phyloP scores from a whole-genome alignment of 2,113 vertebrate species.

The Motacilla alba region DNA sequence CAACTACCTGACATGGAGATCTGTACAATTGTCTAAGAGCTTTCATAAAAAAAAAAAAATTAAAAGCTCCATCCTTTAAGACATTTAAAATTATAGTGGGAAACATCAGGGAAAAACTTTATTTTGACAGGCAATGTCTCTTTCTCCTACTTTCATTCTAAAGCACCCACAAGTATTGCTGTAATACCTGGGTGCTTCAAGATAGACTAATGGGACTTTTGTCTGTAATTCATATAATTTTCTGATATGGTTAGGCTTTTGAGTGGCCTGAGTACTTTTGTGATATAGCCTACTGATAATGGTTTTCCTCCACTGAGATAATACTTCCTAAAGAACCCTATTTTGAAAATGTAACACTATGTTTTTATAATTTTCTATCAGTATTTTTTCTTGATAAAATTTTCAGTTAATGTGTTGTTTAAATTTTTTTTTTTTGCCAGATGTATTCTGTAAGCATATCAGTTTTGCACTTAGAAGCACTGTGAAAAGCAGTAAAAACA shows the following conservation, averaged over 20 bases:
- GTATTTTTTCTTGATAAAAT: not conserved
- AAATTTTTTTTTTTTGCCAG: conserved; percentile 9
- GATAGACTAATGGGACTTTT: not conserved
- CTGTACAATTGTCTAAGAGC: not conserved
- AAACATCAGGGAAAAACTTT: not conserved
- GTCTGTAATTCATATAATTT: not conserved
- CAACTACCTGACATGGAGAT: not conserved
- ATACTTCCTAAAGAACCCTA: not conserved
- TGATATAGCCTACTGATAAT: not conserved
- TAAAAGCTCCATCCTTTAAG: not conserved
- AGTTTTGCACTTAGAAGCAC: not conserved
- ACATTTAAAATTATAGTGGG: not conserved
- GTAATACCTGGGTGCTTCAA: not conserved
- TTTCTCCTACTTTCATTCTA: not conserved
- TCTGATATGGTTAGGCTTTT: not conserved
- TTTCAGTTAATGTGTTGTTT: not conserved
- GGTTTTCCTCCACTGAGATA: not conserved
- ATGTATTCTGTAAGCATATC: not conserved
- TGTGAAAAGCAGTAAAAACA: not conserved
- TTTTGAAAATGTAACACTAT: not conserved
- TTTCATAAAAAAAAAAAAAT: not conserved
- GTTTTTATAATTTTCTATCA: not conserved
- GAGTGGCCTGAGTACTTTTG: not conserved
- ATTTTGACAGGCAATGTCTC: not conserved
- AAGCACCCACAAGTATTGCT: not conserved